These are phyloP conservation scores for Omphaloscelis lunosa DNA, from an alignment of 2,888 invertebrate species.

Conservation along the genomic window DNA sequence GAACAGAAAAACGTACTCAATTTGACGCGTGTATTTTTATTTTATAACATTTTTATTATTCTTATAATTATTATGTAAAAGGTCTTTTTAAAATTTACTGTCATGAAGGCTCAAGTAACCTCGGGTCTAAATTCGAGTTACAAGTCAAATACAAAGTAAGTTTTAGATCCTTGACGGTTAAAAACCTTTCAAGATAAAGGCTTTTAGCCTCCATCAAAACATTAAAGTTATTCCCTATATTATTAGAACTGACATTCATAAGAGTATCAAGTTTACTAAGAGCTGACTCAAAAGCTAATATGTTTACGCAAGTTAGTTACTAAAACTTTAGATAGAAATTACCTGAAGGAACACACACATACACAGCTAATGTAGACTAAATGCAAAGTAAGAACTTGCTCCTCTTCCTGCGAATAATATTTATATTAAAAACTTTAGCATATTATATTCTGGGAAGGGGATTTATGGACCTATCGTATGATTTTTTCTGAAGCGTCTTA, in stretches of 20 bases:
- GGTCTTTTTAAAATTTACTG: not conserved
- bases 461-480: not conserved
- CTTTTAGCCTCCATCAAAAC: slow-evolving; percentile 34
- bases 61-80: not conserved
- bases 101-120: not conserved
- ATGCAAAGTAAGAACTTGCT: slow-evolving; percentile 1
- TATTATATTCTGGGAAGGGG: not conserved
- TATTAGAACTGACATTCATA: slow-evolving; percentile 4
- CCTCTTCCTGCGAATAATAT: not conserved
- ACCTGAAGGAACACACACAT: not conserved
- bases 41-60: not conserved
- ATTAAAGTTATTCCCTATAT: slow-evolving; percentile 11
- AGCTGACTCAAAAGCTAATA: slow-evolving; percentile 2
- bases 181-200: not conserved
- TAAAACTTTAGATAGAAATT: slow-evolving; percentile 36
- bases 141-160: not conserved
- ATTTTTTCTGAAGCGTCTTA: not conserved
- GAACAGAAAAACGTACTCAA: not conserved
- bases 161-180: not conserved
- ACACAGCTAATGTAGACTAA: slow-evolving; percentile 21
- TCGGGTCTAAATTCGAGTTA: not conserved
- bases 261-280: slow-evolving; percentile 21
- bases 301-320: slow-evolving; percentile 4
- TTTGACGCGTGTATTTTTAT: not conserved
- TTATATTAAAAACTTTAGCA: not conserved